These are phyloP conservation scores for Melanaphis sacchari DNA, from an alignment of 1,140 invertebrate species.

Conservation along the genomic window DNA sequence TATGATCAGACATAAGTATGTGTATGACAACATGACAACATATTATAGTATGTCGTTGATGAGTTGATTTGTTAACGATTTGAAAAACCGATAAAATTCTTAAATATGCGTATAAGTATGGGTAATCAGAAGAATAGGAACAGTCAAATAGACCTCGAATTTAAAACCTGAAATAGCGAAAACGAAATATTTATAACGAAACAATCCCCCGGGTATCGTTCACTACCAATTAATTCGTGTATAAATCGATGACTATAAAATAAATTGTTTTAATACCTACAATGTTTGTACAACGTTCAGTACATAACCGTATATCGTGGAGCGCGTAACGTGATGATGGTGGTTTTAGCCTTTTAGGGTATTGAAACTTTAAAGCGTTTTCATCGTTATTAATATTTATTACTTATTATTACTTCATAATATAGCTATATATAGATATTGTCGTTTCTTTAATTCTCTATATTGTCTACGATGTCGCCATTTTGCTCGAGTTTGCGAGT, in stretches of 20 bases:
- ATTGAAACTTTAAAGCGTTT: background rate
- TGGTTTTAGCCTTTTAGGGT: background rate
- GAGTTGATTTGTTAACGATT: background rate
- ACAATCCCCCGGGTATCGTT: background rate
- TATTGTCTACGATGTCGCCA: background rate
- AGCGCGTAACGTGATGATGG: background rate
- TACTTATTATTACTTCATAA: background rate
- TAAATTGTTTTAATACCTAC: background rate
- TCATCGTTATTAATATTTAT: background rate
- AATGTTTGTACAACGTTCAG: background rate
- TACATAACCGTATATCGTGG: no score
- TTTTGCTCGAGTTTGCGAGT: background rate
- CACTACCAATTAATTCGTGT: conserved; percentile 9
- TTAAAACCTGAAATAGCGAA: background rate
- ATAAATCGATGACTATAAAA: background rate
- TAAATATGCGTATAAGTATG: background rate
- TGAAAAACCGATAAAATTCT: conserved; percentile 19
- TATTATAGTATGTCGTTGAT: background rate
- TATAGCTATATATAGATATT: background rate
- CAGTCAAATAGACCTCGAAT: background rate
- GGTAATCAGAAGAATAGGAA: background rate
- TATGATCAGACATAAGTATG: background rate
- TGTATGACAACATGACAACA: no score
- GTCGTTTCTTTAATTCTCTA: background rate
- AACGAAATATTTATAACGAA: background rate